Evolutionary conservation across 2,797 vertebrate species (phyloP), one percentile per base, ranked within the genome.

Genomic region (Coendou prehensilis): DNA sequence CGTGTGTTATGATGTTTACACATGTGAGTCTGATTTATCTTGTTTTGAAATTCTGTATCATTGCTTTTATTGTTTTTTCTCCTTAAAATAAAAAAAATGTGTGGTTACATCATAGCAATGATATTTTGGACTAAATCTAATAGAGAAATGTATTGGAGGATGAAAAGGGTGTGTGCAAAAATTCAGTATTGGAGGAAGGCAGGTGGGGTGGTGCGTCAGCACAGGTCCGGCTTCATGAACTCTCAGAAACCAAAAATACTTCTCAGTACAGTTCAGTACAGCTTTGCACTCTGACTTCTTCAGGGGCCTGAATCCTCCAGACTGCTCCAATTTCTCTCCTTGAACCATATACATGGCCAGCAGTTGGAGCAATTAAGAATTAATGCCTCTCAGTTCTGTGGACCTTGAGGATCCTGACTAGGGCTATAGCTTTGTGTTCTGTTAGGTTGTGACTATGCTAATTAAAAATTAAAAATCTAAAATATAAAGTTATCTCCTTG

Each of bases 381-480:
- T 45, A 41, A 88, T 67, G 37, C 5, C 50, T 69, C 15, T 73
- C 33, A 45, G 9, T 22, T 41, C 59, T 26, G 57, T 64, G 33
- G 22, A 17, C 33, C 33, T 75, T 64, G 59, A 57, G 88, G 63
- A 67, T 17, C 26, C 63, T 37, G 41, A 26, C 56, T 88, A 52
- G 26, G 75, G 5, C 41, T 84, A 47, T 7, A 67, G 57, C 14
- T 59, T 84, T 91, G 83, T 54, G 0, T 67, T 78, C 54, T 64
- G 26, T 59, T 90, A 80, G 71, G 22, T 75, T 3, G 17, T 88
- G 5, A 6, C 79, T 23, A 18, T 91, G 73, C 56, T 95, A 84
- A 95, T 59, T 91, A 22, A 3, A 64, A 64, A 47, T 84, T 45
- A 45, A 33, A 87, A 95, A 73, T 84, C 79, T 47, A 88, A 87